Evolutionary conservation across 2,888 invertebrate species (phyloP).

Genomic region (Pasiphila rectangulata): DNA sequence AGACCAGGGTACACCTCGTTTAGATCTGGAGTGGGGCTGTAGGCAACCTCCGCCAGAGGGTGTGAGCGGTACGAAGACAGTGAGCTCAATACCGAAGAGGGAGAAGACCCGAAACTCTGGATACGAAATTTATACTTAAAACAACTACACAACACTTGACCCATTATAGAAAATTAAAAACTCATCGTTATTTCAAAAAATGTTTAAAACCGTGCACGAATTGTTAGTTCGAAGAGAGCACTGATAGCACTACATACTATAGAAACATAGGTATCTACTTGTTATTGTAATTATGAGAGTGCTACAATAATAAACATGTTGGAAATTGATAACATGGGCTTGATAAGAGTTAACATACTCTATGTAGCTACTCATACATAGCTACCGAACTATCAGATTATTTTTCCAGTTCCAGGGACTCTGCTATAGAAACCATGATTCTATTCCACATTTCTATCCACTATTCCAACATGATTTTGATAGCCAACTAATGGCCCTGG

Average conservation of each 20-base stretch:
- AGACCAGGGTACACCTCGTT: slow-evolving; percentile 89
- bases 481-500: too few species aligned
- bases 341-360: slow-evolving; percentile 36
- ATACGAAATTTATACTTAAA: slow-evolving; percentile 43
- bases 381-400: too few species aligned
- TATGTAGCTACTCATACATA: too few species aligned
- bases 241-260: slow-evolving; percentile 9
- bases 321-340: slow-evolving; percentile 33
- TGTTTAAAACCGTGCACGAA: slow-evolving; percentile 28
- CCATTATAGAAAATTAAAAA: slow-evolving; percentile 40
- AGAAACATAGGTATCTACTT: slow-evolving; percentile 25
- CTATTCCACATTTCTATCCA: too few species aligned
- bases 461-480: too few species aligned
- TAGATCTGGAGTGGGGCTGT: slow-evolving; percentile 82
- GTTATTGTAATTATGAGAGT: slow-evolving; percentile 22
- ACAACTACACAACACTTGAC: slow-evolving; percentile 49
- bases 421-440: too few species aligned
- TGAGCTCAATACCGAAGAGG: slow-evolving; percentile 64
- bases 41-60: slow-evolving; percentile 57
- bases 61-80: slow-evolving; percentile 61
- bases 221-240: slow-evolving; percentile 29
- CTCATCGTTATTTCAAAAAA: slow-evolving; percentile 9
- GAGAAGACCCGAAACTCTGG: slow-evolving; percentile 66
- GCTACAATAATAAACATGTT: slow-evolving; percentile 29
- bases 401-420: too few species aligned